These are phyloP conservation scores for Meriones unguiculatus DNA, from an alignment of 2,113 vertebrate genomes.

Conservation along the genomic window DNA sequence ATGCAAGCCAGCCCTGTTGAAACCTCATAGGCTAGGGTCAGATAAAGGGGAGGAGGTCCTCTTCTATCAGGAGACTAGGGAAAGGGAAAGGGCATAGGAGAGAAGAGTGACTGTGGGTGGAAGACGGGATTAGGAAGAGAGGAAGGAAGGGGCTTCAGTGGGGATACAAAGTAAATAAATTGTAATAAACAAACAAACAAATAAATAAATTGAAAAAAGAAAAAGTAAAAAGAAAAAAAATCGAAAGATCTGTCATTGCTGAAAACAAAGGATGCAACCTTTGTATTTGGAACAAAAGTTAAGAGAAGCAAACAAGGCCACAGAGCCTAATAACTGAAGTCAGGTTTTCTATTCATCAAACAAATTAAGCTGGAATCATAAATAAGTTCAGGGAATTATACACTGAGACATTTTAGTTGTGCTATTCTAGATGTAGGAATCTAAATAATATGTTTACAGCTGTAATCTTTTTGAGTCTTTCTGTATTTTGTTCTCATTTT, in stretches of 20 bases:
- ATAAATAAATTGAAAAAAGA: too few species aligned
- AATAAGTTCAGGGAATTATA: slow-evolving; percentile 5
- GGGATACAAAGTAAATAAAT: too few species aligned
- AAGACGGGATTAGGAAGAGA: too few species aligned
- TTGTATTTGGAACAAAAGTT: neutral
- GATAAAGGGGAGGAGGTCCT: too few species aligned
- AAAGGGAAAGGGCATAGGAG: too few species aligned
- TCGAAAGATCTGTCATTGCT: neutral
- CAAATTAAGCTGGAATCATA: neutral
- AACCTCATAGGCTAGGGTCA: too few species aligned
- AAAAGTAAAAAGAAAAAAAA: too few species aligned
- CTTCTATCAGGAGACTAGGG: too few species aligned
- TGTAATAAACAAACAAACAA: too few species aligned
- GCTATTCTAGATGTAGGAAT: neutral
- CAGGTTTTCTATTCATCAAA: slow-evolving; percentile 10
- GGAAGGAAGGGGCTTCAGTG: too few species aligned
- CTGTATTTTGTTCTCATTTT: neutral
- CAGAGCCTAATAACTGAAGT: neutral
- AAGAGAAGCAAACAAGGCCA: neutral
- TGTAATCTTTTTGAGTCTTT: neutral
- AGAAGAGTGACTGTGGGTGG: too few species aligned
- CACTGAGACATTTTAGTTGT: slow-evolving; percentile 35
- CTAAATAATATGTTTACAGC: neutral
- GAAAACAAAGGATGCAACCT: neutral
- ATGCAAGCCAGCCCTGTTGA: too few species aligned